phyloP scores from a whole-genome alignment of 2,888 invertebrate genomes.

The Cataglyphis cursor region DNA sequence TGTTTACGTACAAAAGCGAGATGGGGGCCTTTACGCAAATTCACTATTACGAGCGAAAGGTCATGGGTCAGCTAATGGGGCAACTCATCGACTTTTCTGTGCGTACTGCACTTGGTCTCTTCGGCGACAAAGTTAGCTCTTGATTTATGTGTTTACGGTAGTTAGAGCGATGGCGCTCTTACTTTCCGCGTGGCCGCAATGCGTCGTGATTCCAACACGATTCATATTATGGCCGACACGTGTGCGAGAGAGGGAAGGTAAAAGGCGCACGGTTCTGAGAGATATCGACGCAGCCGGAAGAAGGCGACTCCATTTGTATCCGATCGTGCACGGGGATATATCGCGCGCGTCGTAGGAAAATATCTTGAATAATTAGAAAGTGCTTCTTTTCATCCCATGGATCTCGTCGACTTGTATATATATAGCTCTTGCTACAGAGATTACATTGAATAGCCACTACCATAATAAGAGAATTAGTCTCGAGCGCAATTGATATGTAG shows the following conservation, averaged over 20 bases:
- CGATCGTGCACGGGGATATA: conserved; percentile 17
- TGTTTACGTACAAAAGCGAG: neutral
- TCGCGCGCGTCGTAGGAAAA: conserved; percentile 36
- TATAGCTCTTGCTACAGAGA: neutral
- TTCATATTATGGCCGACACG: conserved; percentile 21
- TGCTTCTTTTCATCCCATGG: conserved; percentile 26
- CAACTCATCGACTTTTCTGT: conserved; percentile 13
- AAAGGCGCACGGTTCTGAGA: conserved; percentile 28
- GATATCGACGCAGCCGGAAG: conserved; percentile 41
- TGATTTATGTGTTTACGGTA: conserved; percentile 40
- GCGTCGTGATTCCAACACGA: conserved; percentile 30
- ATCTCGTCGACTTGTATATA: conserved; percentile 20
- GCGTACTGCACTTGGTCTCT: conserved; percentile 19
- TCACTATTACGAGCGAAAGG: conserved; percentile 39
- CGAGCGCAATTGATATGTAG: neutral
- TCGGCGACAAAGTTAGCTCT: conserved; percentile 20
- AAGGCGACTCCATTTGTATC: conserved; percentile 29
- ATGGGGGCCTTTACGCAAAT: conserved; percentile 16
- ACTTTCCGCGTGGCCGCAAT: conserved; percentile 24
- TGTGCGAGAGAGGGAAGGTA: conserved; percentile 48
- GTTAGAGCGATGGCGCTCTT: conserved; percentile 36
- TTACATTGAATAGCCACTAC: neutral
- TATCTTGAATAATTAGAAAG: conserved; percentile 52
- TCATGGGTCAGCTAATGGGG: conserved; percentile 19
- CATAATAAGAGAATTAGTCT: conserved; percentile 8